Evolutionary conservation across 2,113 vertebrate genomes (phyloP), one percentile per base, ranked within the genome.

Genomic region (Todiramphus chloris): DNA sequence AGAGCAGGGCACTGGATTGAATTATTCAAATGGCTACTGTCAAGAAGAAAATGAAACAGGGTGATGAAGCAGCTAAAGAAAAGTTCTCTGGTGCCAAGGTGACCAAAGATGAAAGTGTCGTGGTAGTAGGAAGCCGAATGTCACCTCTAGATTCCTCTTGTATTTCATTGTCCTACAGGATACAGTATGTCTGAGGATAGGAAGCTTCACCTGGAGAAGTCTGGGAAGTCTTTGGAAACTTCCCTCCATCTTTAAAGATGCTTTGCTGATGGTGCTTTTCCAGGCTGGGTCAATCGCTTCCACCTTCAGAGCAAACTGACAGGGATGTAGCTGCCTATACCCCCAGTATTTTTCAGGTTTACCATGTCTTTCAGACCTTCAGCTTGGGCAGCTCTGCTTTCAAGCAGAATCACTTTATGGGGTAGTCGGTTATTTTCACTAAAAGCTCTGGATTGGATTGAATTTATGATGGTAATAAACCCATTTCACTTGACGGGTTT

Each of bases 381-480:
- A 25, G 63, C 56, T 66, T 53, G 50, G 27, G 37, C 17, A 48
- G 35, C 21, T 27, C 27, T 24, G 35, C 37, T 56, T 59, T 72
- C 25, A 14, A 21, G 70, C 23, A 50, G 41, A 62, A 80, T 46
- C 33, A 8, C 41, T 93, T 46, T 46, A 44, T 37, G 85, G 4
- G 14, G 25, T 9, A 39, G 13, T 9, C 74, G 33, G 55, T 55
- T 80, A 37, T 66, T 80, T 77, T 43, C 55, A 33, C n/a, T 3
- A 3, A 55, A 79, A 74, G 25, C 33, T 82, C 24, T 17, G 4
- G 1, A 21, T 59, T 66, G 19, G 46, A 46, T 46, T 46, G 46
- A 84, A 91, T 91, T 94, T 83, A 58, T 62, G 28, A 77, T 1
- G 15, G 59, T 13, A 46, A 83, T 44, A 92, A 94, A 74, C n/a